A percentile compares a stretch with the other conserved stretches of the same genome.
phyloP scores from a whole-genome alignment of 2,113 vertebrate genomes.

The Lasiurus cinereus region DNA sequence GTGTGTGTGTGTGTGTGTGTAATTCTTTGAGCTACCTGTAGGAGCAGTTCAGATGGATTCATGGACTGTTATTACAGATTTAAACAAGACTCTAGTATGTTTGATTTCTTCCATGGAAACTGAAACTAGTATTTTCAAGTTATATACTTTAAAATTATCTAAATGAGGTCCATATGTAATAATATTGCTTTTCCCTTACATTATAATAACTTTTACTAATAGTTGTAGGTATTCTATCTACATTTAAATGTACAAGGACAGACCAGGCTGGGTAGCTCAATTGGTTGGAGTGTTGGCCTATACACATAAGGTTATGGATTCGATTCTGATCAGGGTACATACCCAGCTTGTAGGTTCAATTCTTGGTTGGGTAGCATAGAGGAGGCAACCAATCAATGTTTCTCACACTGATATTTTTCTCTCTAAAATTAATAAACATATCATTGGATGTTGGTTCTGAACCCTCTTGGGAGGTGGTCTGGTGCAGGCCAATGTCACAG shows the following conservation, averaged over 20 bases:
- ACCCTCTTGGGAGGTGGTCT: not conserved
- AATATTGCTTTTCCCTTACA: constrained; percentile 68
- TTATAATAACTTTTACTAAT: constrained; percentile 61
- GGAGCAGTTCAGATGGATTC: constrained; percentile 1
- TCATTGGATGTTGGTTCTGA: not conserved
- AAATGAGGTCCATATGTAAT: not conserved
- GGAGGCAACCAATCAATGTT: too few species aligned
- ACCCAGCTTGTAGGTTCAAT: too few species aligned
- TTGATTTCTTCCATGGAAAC: not conserved
- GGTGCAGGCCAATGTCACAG: not conserved
- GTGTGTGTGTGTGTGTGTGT: too few species aligned
- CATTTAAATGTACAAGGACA: constrained; percentile 8
- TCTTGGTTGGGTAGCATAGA: too few species aligned
- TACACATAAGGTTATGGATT: too few species aligned
- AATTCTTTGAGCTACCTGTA: not conserved
- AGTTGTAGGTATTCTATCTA: not conserved
- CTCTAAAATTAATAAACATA: too few species aligned
- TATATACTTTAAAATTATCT: not conserved
- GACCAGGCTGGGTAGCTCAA: too few species aligned
- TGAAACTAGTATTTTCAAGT: not conserved
- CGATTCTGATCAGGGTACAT: too few species aligned
- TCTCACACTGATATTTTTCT: too few species aligned
- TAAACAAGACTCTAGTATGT: not conserved
- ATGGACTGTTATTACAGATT: not conserved
- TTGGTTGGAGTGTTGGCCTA: too few species aligned